Conservation (phyloP, 53 echinoderm and acorn worm species). For the Stichopus horrens region DNA sequence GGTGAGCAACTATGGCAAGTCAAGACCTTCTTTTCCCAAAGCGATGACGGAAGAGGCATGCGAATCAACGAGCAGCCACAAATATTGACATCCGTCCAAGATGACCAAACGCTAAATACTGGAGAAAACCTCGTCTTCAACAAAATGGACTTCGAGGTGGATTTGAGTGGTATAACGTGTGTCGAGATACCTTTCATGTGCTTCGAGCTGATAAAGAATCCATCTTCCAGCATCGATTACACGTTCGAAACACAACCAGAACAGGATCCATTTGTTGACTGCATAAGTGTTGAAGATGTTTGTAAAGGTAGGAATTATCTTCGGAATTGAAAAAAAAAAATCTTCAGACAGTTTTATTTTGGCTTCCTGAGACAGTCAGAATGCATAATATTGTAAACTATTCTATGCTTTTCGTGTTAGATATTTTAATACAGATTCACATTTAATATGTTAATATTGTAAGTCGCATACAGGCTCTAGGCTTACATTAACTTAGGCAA, state of each 20-base stretch:
- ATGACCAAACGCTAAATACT: conserved; percentile 3
- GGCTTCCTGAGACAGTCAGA: too few species aligned
- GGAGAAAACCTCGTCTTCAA: conserved; percentile 32
- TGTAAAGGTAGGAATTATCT: conserved; percentile 46
- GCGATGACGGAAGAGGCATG: conserved; percentile 3
- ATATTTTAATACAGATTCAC: too few species aligned
- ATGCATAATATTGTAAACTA: too few species aligned
- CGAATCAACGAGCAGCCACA: conserved; percentile 42
- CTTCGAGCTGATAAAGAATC: too few species aligned
- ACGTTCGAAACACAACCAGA: too few species aligned
- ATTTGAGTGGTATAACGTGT: conserved; percentile 17
- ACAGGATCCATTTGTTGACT: conserved; percentile 35
- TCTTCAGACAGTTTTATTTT: too few species aligned
- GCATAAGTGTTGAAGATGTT: conserved; percentile 28
- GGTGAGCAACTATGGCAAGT: conserved; percentile 36
- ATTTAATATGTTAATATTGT: too few species aligned
- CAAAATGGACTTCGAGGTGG: conserved; percentile 29
- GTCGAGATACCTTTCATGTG: conserved; percentile 31
- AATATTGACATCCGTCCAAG: conserved; percentile 16
- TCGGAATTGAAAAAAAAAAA: too few species aligned
- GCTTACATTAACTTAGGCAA: too few species aligned
- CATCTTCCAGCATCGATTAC: too few species aligned
- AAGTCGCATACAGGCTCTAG: too few species aligned
- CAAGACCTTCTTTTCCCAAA: neutral
- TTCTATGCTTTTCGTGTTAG: too few species aligned